Conservation (phyloP, 1,140 invertebrate genomes). For the Atta colombica region DNA sequence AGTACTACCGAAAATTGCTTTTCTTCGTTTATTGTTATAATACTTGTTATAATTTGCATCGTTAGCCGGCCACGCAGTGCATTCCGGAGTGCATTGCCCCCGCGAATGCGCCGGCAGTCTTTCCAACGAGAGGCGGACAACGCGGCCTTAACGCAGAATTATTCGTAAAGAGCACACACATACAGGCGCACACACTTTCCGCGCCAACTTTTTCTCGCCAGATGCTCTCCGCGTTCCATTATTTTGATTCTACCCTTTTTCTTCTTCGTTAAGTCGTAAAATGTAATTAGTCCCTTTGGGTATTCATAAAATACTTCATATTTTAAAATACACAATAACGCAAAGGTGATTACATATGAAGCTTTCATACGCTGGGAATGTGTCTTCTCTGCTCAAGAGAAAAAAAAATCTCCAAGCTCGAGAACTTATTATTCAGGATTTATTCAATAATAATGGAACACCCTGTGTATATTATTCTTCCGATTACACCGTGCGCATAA, state of each 20-base stretch:
- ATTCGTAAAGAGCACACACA: constrained; percentile 68
- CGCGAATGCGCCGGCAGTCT: constrained; percentile 81
- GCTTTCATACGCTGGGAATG: background rate
- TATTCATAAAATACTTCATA: constrained; percentile 24
- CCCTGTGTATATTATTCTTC: constrained; percentile 38
- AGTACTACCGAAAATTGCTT: constrained; percentile 12
- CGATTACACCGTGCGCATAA: constrained; percentile 14
- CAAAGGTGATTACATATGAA: background rate
- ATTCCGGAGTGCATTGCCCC: constrained; percentile 86
- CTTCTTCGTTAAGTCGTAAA: constrained; percentile 56
- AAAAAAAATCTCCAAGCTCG: background rate
- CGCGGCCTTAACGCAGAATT: constrained; percentile 80
- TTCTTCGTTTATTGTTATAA: constrained; percentile 34
- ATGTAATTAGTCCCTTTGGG: constrained; percentile 43
- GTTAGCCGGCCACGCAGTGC: constrained; percentile 81
- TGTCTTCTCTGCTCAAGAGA: background rate
- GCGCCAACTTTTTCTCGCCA: constrained; percentile 68
- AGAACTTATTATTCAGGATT: constrained; percentile 48
- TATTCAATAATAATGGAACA: background rate
- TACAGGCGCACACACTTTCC: constrained; percentile 63
- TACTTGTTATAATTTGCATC: constrained; percentile 75
- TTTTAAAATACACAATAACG: constrained; percentile 23
- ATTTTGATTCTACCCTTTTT: constrained; percentile 41
- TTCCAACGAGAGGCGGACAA: constrained; percentile 68
- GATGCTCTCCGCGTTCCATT: constrained; percentile 44